Conservation (phyloP, 2,113 vertebrate species). For the Erythrolamprus reginae region DNA sequence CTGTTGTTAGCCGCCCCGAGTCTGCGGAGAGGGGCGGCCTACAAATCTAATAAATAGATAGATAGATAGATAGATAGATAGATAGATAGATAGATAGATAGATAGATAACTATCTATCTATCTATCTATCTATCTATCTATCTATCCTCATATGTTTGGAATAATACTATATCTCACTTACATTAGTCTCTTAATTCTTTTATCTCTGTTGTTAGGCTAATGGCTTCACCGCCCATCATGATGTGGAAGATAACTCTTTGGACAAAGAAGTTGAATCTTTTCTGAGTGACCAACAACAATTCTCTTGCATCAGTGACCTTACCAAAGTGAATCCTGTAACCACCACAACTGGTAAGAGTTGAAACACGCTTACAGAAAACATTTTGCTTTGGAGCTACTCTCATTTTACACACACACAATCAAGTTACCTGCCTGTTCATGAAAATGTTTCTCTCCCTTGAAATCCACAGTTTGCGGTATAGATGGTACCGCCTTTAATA, state of each 20-base stretch:
- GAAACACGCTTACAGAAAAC: not conserved
- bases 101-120: too few relatives aligned
- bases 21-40: too few relatives aligned
- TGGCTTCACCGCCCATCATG: conserved; percentile 39
- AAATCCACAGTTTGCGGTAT: not conserved
- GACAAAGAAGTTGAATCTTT: conserved; percentile 80
- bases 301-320: conserved; percentile 89
- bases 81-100: too few relatives aligned
- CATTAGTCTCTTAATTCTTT: not conserved
- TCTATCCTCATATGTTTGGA: not conserved
- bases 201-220: conserved; percentile 62
- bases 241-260: conserved; percentile 61
- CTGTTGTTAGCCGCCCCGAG: too few relatives aligned
- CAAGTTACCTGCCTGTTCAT: not conserved
- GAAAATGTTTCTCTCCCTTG: not conserved
- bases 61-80: too few relatives aligned
- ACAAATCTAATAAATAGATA: too few relatives aligned
- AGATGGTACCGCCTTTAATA: not conserved
- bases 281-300: conserved; percentile 74
- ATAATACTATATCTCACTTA: not conserved
- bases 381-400: not conserved
- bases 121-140: too few relatives aligned
- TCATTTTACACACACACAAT: not conserved
- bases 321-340: conserved; percentile 95
- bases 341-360: conserved; percentile 78